phyloP scores from a whole-genome alignment of 2,113 vertebrate genomes.

The Aldabrachelys gigantea region DNA sequence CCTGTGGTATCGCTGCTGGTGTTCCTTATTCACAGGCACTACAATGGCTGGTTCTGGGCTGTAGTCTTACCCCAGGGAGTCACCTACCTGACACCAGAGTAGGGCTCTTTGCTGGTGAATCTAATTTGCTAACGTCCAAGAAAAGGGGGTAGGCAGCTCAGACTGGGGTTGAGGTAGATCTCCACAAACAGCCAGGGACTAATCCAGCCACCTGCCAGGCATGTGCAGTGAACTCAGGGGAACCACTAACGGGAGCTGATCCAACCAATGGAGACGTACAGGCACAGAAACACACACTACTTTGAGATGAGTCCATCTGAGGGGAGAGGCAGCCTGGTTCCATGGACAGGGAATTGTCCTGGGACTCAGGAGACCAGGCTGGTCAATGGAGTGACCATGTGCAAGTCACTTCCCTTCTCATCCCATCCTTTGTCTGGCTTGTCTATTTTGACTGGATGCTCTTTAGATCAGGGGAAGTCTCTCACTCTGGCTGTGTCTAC shows the following conservation, averaged over 20 bases:
- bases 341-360: neutral
- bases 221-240: neutral
- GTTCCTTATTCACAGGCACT: neutral
- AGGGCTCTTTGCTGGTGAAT: neutral
- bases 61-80: neutral
- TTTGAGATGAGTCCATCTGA: neutral
- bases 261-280: neutral
- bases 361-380: neutral
- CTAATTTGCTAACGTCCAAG: neutral
- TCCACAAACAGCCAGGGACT: neutral
- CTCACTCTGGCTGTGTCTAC: neutral
- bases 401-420: neutral
- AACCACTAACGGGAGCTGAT: neutral
- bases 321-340: neutral
- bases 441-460: neutral
- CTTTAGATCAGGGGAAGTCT: no score
- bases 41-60: neutral
- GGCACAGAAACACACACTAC: neutral
- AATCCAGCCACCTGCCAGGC: neutral
- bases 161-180: neutral
- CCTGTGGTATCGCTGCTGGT: neutral
- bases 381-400: neutral
- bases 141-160: neutral
- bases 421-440: no score
- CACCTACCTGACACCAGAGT: neutral